Evolutionary conservation across 2,797 vertebrate species (phyloP), one percentile per base, ranked within the genome.

Genomic region (Parotocinclus haroldoi): DNA sequence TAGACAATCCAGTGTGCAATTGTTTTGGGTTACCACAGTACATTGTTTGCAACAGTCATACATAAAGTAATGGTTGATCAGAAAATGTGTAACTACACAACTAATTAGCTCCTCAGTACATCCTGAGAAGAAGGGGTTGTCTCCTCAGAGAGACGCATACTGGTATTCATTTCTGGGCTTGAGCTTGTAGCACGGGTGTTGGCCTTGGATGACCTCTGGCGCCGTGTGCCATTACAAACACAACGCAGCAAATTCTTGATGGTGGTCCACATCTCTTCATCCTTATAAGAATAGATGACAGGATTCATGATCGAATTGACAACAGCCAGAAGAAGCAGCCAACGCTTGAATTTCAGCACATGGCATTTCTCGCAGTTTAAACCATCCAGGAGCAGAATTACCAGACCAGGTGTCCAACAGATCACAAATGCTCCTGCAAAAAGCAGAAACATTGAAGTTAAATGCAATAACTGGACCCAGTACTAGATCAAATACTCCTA

Each of bases 271-370:
- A 99, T 99, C 71, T 99, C 96, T 19, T 97, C 90, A 7, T 99
- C 96, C 82, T 96, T 98, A 85, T 94, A 98, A 9, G 96, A 98
- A 87, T 98, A 99, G 87, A 99, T 98, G 84, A 97, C 87, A 12
- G 96, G 96, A 82, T 99, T 99, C 92, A 99, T 94, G 81, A 95
- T 89, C 0, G 96, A 99, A 85, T 99, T 99, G 76, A 94, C 75
- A 3, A 98, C 84, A 0, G 96, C 96, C 81, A 99, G 84, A 27
- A 98, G 92, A 73, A 99, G 90, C 72, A 98, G 91, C 94, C 93
- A 96, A 52, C 90, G 89, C 46, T 99, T 98, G 56, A 94, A 87
- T 10, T 88, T 79, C 78, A 92, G 87, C 60, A 99, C 86, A 0
- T 88, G 62, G 27, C 96, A 98, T 1, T 50, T 50, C 0, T 81